Percentiles rank a stretch among this genome's conserved stretches.
phyloP scores from a whole-genome alignment of 1,140 invertebrate genomes.

The Oedothorax gibbosus region DNA sequence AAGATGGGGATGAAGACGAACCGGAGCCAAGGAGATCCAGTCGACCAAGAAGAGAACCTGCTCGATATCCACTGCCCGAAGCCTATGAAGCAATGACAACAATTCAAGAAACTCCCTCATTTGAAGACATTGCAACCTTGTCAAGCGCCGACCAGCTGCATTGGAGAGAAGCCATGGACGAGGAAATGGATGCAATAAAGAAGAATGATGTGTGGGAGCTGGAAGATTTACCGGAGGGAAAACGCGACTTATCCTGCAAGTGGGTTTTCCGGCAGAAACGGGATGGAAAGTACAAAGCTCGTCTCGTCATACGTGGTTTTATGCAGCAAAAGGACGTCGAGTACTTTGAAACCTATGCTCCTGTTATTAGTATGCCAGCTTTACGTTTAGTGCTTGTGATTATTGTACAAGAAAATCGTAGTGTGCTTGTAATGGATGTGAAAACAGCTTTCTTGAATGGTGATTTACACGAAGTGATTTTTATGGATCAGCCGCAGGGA shows the following conservation, averaged over 20 bases:
- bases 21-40: too few relatives aligned
- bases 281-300: conserved; percentile 66
- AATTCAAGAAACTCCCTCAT: background rate
- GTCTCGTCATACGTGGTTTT: conserved; percentile 67
- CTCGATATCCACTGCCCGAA: too few relatives aligned
- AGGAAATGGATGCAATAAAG: conserved; percentile 46
- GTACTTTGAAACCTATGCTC: too few relatives aligned
- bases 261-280: conserved; percentile 46
- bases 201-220: conserved; percentile 58
- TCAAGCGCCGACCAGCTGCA: background rate
- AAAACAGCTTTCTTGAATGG: conserved; percentile 69
- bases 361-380: conserved; percentile 32
- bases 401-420: conserved; percentile 64
- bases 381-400: conserved; percentile 67
- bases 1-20: too few relatives aligned
- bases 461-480: conserved; percentile 67
- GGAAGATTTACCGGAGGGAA: background rate
- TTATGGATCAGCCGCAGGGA: conserved; percentile 68
- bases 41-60: too few relatives aligned
- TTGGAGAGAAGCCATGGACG: conserved; percentile 47
- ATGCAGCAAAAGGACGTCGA: conserved; percentile 38
- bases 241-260: background rate
- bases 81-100: conserved; percentile 20
- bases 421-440: conserved; percentile 69
- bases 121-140: background rate